These are phyloP conservation scores for Nothura maculosa DNA, from an alignment of 2,797 vertebrate species.

Conservation along the genomic window DNA sequence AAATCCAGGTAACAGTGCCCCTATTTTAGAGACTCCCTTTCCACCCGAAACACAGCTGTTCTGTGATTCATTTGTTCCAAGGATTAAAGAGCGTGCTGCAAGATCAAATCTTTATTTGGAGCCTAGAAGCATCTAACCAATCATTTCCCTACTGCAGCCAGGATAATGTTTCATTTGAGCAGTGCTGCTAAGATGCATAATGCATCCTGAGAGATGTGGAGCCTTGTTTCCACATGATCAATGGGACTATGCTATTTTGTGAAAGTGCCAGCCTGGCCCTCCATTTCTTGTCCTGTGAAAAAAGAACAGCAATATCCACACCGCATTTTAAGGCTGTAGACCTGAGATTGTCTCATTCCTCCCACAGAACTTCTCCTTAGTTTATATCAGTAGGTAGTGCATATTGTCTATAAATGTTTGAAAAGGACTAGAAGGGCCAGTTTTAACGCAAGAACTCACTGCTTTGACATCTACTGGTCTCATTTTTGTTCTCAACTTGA, in stretches of 20 bases:
- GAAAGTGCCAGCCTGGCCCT: constrained; percentile 3
- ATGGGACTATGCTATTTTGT: not conserved
- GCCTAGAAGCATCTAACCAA: not conserved
- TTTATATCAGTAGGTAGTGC: not conserved
- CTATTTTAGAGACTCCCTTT: not conserved
- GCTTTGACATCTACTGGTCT: not conserved
- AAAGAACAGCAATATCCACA: not conserved
- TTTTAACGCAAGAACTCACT: not conserved
- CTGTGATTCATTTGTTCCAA: not conserved
- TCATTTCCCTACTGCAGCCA: not conserved
- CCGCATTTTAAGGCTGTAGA: not conserved
- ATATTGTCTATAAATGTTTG: not conserved
- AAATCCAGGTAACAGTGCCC: not conserved
- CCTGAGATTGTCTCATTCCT: not conserved
- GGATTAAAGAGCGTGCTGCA: not conserved
- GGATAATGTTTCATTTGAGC: not conserved
- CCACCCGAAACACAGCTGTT: not conserved
- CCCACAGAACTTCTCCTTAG: not conserved
- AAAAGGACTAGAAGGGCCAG: not conserved
- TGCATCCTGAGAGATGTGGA: not conserved
- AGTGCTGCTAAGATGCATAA: not conserved
- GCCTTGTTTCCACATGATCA: not conserved
- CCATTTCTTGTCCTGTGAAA: not conserved
- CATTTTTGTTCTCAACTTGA: not conserved
- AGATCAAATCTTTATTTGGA: constrained; percentile 9